phyloP scores from a whole-genome alignment of 2,888 invertebrate genomes.

The Lamellibrachia columna region DNA sequence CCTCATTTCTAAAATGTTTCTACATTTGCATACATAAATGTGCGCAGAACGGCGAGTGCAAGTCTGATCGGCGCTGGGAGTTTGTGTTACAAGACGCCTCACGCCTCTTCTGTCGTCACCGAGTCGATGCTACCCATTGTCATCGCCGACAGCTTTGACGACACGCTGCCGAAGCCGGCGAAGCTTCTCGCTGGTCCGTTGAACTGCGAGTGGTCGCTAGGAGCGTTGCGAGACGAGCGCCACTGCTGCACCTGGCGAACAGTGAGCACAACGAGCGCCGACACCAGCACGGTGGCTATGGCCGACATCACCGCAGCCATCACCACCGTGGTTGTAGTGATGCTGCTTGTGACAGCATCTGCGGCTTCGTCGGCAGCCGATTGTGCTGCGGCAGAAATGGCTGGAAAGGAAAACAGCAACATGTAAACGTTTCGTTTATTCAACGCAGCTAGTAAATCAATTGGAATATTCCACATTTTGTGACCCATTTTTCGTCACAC shows the following conservation, averaged over 20 bases:
- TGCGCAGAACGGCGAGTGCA: neutral
- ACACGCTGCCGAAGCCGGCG: neutral
- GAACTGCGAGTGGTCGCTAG: neutral
- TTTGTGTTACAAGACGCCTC: neutral
- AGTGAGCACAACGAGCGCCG: neutral
- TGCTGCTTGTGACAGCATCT: neutral
- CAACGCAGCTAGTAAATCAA: neutral
- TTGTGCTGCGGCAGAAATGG: neutral
- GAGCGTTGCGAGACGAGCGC: neutral
- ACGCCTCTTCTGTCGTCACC: neutral
- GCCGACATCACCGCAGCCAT: neutral
- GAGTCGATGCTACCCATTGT: neutral
- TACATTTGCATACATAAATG: neutral
- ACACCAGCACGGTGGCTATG: neutral
- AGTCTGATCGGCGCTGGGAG: too few species aligned
- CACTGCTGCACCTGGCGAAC: slow-evolving; percentile 10
- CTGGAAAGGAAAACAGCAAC: neutral
- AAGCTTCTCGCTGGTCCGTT: neutral
- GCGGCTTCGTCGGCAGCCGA: neutral
- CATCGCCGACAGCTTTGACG: neutral
- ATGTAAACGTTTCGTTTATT: neutral
- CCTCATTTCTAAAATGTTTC: neutral
- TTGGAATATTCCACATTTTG: too few species aligned
- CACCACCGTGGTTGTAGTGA: neutral
- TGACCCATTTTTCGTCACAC: too few species aligned